phyloP scores from a whole-genome alignment of 2,113 vertebrate genomes.

The human (Homo sapiens) region GRCh38 chr7:26720001-26720500 shows the following conservation, averaged over 20 bases:
- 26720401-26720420: conserved; percentile 27
- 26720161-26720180: neutral
- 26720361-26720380: neutral
- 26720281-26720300: neutral
- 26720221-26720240: neutral
- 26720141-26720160: neutral
- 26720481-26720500: neutral
- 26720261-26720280: neutral
- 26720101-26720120: neutral
- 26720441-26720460: neutral
- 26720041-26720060: neutral
- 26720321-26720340: neutral
- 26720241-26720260: neutral
- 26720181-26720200: conserved; percentile 6
- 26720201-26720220: neutral
- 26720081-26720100: neutral
- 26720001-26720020: neutral
- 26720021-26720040: neutral
- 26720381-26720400: neutral
- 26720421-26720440: conserved; percentile 14
- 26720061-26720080: neutral
- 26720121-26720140: neutral
- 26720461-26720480: neutral
- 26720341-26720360: neutral
- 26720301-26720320: neutral